phyloP scores from a whole-genome alignment of 1,140 invertebrate species.

The Caenorhabditis brenneri region DNA sequence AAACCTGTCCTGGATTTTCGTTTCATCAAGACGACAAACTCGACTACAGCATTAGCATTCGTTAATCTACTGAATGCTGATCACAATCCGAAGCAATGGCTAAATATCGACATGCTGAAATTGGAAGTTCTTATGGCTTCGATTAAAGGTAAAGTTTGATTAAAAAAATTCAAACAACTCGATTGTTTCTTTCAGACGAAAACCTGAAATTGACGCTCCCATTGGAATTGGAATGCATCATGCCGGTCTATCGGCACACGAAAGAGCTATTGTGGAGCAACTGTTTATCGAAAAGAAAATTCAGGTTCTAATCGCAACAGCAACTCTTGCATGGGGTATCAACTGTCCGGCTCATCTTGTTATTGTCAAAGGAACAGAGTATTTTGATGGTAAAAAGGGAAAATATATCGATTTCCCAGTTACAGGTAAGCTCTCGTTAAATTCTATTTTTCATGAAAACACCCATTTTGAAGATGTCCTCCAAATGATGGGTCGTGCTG shows the following conservation, averaged over 20 bases:
- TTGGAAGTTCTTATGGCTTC: not conserved
- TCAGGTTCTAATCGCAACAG: conserved; percentile 94
- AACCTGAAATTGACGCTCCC: conserved; percentile 91
- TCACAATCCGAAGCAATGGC: conserved; percentile 90
- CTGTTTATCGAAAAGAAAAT: conserved; percentile 96
- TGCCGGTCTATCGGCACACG: conserved; percentile 88
- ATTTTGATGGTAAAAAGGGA: conserved; percentile 93
- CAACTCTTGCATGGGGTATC: conserved; percentile 97
- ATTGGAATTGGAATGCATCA: conserved; percentile 98
- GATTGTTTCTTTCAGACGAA: conserved; percentile 84
- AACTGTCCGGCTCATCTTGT: conserved; percentile 95
- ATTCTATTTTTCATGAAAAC: not conserved
- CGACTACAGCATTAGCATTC: conserved; percentile 93
- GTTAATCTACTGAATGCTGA: conserved; percentile 90
- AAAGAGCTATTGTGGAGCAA: conserved; percentile 84
- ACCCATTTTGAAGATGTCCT: conserved; percentile 77
- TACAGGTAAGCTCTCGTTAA: conserved; percentile 84
- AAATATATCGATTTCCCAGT: conserved; percentile 99
- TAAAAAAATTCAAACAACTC: no score
- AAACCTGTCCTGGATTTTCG: conserved; percentile 93
- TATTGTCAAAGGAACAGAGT: conserved; percentile 85
- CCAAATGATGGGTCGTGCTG: conserved; percentile 98
- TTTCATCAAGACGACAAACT: conserved; percentile 95
- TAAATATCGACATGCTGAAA: conserved; percentile 85
- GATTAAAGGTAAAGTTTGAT: conserved; percentile 34